Evolutionary conservation across 2,113 vertebrate species (phyloP).

Genomic region (Crocuta crocuta): DNA sequence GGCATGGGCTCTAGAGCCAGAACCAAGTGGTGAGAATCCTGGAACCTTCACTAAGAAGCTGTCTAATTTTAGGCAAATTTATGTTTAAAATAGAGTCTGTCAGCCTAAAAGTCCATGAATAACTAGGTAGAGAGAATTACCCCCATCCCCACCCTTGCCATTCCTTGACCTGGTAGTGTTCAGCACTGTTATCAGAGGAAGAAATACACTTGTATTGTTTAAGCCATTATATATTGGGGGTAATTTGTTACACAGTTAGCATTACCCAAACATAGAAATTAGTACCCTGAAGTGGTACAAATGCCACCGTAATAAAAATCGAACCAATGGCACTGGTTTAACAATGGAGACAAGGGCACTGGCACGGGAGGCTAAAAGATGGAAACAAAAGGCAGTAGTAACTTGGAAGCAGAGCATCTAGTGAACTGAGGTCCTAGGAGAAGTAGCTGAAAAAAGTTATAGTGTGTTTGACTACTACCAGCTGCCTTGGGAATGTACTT

Average conservation of each 20-base stretch:
- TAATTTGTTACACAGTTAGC: neutral
- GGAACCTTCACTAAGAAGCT: neutral
- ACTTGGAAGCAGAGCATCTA: slow-evolving; percentile 12
- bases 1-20: neutral
- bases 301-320: neutral
- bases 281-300: slow-evolving; percentile 14
- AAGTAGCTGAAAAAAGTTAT: neutral
- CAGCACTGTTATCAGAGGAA: neutral
- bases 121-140: neutral
- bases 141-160: neutral
- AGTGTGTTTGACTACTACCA: neutral
- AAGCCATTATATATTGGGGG: neutral
- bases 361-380: neutral
- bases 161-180: neutral
- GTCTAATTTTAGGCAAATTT: slow-evolving; percentile 33
- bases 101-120: neutral
- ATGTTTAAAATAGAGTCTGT: slow-evolving; percentile 29
- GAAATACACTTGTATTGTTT: slow-evolving; percentile 29
- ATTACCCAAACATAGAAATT: slow-evolving; percentile 39
- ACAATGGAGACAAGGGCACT: neutral
- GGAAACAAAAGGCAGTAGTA: neutral
- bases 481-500: slow-evolving; percentile 28
- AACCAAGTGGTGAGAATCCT: slow-evolving; percentile 1
- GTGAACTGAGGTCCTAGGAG: slow-evolving; percentile 6
- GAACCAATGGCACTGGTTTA: neutral